Evolutionary conservation across 2,888 invertebrate genomes (phyloP).

Genomic region (Microdon myrmicae): DNA sequence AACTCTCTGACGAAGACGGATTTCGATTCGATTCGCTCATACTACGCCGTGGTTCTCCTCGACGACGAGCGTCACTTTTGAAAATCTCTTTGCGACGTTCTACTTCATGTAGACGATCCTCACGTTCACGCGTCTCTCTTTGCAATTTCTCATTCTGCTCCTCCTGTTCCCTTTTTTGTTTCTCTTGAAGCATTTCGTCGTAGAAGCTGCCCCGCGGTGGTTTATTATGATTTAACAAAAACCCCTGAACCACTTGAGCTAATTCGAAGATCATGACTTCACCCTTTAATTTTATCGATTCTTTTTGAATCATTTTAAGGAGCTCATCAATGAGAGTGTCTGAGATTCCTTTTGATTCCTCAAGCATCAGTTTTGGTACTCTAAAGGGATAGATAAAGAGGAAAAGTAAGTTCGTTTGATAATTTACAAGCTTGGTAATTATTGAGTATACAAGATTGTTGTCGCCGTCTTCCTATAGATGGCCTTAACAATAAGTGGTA

Average conservation of each 20-base stretch:
- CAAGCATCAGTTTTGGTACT: conserved; percentile 75
- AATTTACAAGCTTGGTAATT: too few species aligned
- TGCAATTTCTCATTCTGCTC: conserved; percentile 72
- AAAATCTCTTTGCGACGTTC: conserved; percentile 81
- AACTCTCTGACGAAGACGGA: conserved; percentile 70
- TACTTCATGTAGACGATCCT: conserved; percentile 80
- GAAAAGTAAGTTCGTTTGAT: too few species aligned
- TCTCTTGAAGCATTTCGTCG: conserved; percentile 86
- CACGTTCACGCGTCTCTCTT: conserved; percentile 76
- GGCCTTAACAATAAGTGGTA: too few species aligned
- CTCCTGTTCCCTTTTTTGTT: conserved; percentile 74
- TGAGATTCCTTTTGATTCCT: conserved; percentile 84
- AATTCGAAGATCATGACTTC: conserved; percentile 90
- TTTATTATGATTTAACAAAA: conserved; percentile 82
- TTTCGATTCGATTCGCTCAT: conserved; percentile 68
- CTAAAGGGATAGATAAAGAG: too few species aligned
- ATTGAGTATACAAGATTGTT: too few species aligned
- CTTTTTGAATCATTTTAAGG: conserved; percentile 70
- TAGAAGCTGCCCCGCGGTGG: conserved; percentile 85
- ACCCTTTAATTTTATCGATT: conserved; percentile 73
- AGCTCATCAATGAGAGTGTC: conserved; percentile 74
- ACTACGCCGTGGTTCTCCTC: conserved; percentile 68
- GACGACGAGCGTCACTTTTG: conserved; percentile 73
- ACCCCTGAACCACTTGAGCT: conserved; percentile 81
- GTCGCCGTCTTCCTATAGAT: too few species aligned